Evolutionary conservation across 2,797 vertebrate species (phyloP).

Genomic region (Pitangus sulphuratus): DNA sequence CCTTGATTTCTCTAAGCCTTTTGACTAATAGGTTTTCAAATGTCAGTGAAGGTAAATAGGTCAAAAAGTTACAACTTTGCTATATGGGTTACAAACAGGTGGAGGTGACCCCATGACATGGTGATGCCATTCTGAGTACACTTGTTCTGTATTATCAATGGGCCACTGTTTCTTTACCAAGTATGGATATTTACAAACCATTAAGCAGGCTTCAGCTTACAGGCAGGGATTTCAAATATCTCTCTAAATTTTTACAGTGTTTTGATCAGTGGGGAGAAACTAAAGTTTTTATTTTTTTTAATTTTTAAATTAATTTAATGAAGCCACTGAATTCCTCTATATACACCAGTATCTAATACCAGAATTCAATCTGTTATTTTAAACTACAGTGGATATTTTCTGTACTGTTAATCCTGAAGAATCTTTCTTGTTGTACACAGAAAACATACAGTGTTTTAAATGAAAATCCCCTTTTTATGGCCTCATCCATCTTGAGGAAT

Average conservation of each 20-base stretch:
- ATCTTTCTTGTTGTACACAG: background rate
- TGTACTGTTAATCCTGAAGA: background rate
- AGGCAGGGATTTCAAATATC: conserved; percentile 30
- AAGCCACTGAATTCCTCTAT: background rate
- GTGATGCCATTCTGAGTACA: conserved; percentile 76
- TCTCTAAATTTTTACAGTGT: conserved; percentile 4
- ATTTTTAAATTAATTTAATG: background rate
- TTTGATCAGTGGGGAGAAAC: background rate
- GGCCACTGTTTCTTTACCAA: conserved; percentile 66
- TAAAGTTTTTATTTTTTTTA: background rate
- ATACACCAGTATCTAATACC: background rate
- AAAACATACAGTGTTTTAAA: background rate
- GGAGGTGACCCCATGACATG: conserved; percentile 73
- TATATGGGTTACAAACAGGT: conserved; percentile 80
- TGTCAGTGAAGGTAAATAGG: conserved; percentile 85
- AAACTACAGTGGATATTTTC: background rate
- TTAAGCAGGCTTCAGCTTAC: conserved; percentile 51
- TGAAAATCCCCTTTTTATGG: background rate
- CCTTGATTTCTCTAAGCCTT: conserved; percentile 77
- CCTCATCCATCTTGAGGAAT: background rate
- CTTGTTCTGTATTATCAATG: conserved; percentile 75
- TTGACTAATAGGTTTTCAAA: conserved; percentile 84
- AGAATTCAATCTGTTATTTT: background rate
- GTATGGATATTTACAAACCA: conserved; percentile 64
- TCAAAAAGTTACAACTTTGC: conserved; percentile 81